A percentile compares a stretch with the other conserved stretches of the same genome.
phyloP scores from a whole-genome alignment of 2,888 invertebrate genomes.

The Eupithecia pulchellata region DNA sequence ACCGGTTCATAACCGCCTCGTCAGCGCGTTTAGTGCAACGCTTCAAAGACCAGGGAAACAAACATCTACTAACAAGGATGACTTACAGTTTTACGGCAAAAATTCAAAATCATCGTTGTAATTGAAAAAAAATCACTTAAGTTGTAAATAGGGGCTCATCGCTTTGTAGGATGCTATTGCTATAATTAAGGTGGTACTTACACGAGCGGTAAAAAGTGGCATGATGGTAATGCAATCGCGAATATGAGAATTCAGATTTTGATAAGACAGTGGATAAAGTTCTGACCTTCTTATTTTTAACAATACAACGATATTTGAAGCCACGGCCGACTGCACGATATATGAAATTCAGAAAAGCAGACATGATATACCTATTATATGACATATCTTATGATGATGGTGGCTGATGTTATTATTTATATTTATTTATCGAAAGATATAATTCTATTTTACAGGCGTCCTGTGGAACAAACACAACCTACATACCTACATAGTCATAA shows the following conservation, averaged over 20 bases:
- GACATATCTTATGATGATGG: too few species aligned
- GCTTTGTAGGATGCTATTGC: conserved; percentile 71
- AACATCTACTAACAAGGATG: conserved; percentile 79
- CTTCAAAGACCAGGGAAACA: conserved; percentile 65
- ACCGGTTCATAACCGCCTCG: conserved; percentile 34
- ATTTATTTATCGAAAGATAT: too few species aligned
- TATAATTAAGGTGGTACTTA: conserved; percentile 34
- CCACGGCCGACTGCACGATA: neutral
- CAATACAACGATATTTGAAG: neutral
- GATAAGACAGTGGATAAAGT: neutral
- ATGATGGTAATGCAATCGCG: neutral
- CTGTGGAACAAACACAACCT: too few species aligned
- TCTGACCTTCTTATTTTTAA: neutral
- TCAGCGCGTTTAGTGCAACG: conserved; percentile 66
- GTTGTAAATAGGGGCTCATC: conserved; percentile 71
- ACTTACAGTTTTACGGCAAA: conserved; percentile 74
- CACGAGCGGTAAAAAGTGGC: neutral
- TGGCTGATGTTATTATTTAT: too few species aligned
- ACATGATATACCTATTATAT: too few species aligned
- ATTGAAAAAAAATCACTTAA: conserved; percentile 85
- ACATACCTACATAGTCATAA: too few species aligned
- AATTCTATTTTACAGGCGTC: too few species aligned
- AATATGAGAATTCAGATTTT: neutral
- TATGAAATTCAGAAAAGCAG: too few species aligned
- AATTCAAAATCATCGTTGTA: conserved; percentile 74